Evolutionary conservation across 2,888 invertebrate species (phyloP), one percentile per base, ranked within the genome.

Genomic region (Oxycera nigricornis): DNA sequence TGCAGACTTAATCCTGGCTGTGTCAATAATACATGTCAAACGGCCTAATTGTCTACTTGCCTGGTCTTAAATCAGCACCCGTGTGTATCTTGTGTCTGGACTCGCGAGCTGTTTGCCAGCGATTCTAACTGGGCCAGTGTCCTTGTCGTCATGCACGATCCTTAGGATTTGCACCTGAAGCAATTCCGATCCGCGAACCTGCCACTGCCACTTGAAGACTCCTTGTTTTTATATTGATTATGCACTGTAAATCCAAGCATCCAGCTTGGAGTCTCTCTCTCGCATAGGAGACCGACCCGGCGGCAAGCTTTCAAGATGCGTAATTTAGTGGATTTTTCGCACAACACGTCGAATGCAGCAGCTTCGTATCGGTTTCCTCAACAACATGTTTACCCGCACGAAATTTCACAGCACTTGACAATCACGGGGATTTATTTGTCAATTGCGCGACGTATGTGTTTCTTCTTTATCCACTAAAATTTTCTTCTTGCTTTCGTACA

Each of bases 151-250:
- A n/a, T n/a, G n/a, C n/a, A n/a, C n/a, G n/a, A n/a, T n/a, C n/a
- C n/a, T n/a, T n/a, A n/a, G n/a, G n/a, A n/a, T n/a, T n/a, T n/a
- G n/a, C n/a, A n/a, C n/a, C n/a, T n/a, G n/a, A n/a, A n/a, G n/a
- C n/a, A n/a, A n/a, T n/a, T n/a, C n/a, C n/a, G n/a, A n/a, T n/a
- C n/a, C n/a, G n/a, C n/a, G n/a, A n/a, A n/a, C n/a, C n/a, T n/a
- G n/a, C n/a, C 35, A 35, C 35, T 35, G 6, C 4, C 52, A 55
- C 3, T 55, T 7, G 11, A 55, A 3, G 3, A 55, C 3, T 61
- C 9, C 26, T 17, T 70, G 31, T 31, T 70, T 35, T 35, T 35
- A 11, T 70, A 70, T 70, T 70, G 70, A 70, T 70, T 70, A 70
- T 55, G 52, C 30, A 6, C 68, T 3, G 11, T 35, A 26, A 57